Conservation (phyloP, 2,888 invertebrate genomes). For the Drepana falcataria region DNA sequence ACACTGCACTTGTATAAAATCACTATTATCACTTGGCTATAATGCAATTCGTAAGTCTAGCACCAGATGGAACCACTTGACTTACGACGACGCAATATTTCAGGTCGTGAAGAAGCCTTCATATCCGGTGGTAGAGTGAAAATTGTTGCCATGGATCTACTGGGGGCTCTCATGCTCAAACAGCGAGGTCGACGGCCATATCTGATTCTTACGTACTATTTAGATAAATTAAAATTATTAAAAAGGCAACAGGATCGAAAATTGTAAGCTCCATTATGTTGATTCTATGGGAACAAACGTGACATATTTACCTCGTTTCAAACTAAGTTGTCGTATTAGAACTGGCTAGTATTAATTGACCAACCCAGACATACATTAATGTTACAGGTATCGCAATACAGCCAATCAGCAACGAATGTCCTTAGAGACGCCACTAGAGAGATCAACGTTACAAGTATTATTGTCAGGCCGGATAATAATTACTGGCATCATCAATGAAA, state of each 20-base stretch:
- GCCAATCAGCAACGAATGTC: constrained; percentile 28
- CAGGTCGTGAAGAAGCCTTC: constrained; percentile 61
- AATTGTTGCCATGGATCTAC: constrained; percentile 55
- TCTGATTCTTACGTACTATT: constrained; percentile 55
- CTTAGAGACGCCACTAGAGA: constrained; percentile 31
- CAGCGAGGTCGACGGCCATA: constrained; percentile 60
- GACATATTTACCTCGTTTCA: too few species aligned
- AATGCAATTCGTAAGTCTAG: too few species aligned
- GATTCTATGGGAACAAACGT: too few species aligned
- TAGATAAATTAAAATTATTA: constrained; percentile 31
- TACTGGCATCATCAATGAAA: constrained; percentile 64
- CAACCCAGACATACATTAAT: background rate
- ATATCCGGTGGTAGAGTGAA: constrained; percentile 54
- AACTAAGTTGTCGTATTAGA: too few species aligned
- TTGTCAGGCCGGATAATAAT: constrained; percentile 65
- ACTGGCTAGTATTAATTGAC: too few species aligned
- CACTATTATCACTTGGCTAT: too few species aligned
- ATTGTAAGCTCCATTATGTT: constrained; percentile 27
- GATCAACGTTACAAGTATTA: constrained; percentile 57
- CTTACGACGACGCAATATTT: constrained; percentile 3
- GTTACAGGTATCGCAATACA: constrained; percentile 31
- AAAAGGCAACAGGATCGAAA: constrained; percentile 44
- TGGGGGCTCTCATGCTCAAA: constrained; percentile 58
- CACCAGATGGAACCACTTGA: too few species aligned
- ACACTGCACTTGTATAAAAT: too few species aligned